Conservation (phyloP, 2,113 vertebrate species). For the Cranoglanis bouderius region DNA sequence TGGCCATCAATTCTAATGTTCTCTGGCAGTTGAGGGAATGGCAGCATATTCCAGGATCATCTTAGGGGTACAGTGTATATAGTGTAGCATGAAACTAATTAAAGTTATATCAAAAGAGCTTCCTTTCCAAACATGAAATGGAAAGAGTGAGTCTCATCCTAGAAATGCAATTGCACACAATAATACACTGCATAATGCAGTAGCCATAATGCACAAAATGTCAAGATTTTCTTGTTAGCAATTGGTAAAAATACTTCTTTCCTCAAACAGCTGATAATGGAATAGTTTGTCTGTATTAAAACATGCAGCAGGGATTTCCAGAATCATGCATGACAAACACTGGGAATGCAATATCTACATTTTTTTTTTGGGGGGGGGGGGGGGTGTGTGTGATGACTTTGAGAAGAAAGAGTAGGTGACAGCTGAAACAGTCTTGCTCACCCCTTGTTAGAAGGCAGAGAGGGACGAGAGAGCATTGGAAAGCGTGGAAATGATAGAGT, state of each 20-base stretch:
- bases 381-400: constrained; percentile 33
- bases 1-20: neutral
- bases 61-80: neutral
- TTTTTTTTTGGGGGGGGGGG: neutral
- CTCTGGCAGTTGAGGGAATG: neutral
- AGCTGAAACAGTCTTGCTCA: constrained; percentile 76
- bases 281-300: neutral
- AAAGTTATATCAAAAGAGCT: neutral
- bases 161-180: neutral
- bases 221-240: neutral
- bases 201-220: neutral
- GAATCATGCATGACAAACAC: neutral
- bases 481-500: constrained; percentile 89
- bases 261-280: neutral
- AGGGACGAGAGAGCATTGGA: constrained; percentile 88
- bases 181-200: neutral
- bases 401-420: constrained; percentile 49
- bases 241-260: neutral
- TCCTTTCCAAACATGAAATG: neutral
- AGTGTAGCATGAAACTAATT: neutral
- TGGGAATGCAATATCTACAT: neutral
- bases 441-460: constrained; percentile 84
- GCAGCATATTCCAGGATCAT: neutral
- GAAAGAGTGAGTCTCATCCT: neutral
- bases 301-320: neutral